phyloP scores from a whole-genome alignment of 2,797 vertebrate species.

The Streptopelia turtur region DNA sequence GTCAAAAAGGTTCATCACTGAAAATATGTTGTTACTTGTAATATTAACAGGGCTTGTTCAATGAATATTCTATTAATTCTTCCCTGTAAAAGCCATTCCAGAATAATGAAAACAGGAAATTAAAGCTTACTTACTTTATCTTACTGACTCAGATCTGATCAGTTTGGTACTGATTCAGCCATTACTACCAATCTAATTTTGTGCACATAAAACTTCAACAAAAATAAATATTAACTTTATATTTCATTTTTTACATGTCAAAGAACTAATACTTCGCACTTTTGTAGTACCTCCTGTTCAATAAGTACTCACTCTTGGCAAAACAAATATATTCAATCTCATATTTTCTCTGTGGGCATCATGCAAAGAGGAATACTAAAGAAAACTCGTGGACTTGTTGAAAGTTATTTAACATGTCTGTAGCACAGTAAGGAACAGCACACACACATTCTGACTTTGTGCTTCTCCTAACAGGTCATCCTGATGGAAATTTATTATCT shows the following conservation, averaged over 20 bases:
- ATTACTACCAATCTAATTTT: background rate
- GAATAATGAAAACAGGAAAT: background rate
- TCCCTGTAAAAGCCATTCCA: background rate
- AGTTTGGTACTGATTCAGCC: background rate
- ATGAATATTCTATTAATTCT: background rate
- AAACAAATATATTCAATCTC: background rate
- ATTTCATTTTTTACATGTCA: background rate
- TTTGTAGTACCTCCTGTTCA: background rate
- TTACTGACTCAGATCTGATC: constrained; percentile 9
- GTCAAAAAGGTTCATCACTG: background rate
- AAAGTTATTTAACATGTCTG: background rate
- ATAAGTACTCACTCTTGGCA: background rate
- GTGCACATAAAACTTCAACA: background rate
- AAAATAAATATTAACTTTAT: background rate
- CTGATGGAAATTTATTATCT: background rate
- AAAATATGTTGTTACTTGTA: background rate
- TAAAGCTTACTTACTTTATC: background rate
- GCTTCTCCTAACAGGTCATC: constrained; percentile 3
- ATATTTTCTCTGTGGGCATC: background rate
- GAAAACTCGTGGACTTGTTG: background rate
- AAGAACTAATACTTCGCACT: background rate
- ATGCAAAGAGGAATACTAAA: background rate
- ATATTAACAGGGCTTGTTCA: background rate
- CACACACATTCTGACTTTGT: background rate
- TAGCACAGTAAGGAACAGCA: background rate